A percentile compares a stretch with the other conserved stretches of the same genome.
These are phyloP conservation scores for Polyodon spathula DNA, from an alignment of 2,113 vertebrate genomes.

Conservation along the genomic window DNA sequence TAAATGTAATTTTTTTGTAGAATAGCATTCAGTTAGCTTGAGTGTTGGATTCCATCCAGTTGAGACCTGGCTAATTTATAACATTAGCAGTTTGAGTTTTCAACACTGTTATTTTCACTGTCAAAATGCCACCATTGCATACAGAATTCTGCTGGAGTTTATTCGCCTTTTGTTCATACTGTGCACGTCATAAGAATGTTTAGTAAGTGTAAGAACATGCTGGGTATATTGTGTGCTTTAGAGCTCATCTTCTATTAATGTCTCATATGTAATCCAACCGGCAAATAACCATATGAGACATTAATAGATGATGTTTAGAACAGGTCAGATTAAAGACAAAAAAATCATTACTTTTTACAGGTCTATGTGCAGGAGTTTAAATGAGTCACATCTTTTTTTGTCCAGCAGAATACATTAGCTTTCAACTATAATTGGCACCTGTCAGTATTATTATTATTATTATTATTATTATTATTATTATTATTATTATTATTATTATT, in stretches of 20 bases:
- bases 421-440: no score
- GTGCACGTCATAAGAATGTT: not conserved
- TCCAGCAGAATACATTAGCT: no score
- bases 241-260: not conserved
- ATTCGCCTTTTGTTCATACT: not conserved
- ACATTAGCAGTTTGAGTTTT: not conserved
- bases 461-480: no score
- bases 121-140: slow-evolving; percentile 4
- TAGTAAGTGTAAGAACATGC: not conserved
- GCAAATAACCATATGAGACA: not conserved
- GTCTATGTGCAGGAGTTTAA: no score
- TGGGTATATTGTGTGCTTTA: not conserved
- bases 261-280: not conserved
- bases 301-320: no score
- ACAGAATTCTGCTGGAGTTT: slow-evolving; percentile 3
- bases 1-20: not conserved
- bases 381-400: no score
- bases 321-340: no score
- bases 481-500: no score
- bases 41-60: not conserved
- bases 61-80: not conserved
- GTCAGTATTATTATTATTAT: no score
- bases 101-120: slow-evolving; percentile 7
- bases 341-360: no score
- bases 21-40: not conserved